Conservation (phyloP, 2,113 vertebrate species). For the Apeltes quadracus region DNA sequence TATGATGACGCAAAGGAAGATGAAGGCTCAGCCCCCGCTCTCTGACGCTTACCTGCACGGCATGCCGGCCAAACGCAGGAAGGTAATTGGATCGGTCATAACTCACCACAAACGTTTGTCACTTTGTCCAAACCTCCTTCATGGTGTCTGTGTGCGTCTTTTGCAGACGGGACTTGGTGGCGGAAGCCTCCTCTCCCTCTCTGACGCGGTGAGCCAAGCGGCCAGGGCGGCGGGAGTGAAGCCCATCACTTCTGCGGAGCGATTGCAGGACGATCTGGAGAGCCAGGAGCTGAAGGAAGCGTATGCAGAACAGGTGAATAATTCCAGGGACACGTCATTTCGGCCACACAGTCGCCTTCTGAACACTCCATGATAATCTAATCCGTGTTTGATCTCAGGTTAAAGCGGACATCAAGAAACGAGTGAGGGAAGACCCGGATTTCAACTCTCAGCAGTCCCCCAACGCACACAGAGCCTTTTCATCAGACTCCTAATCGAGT, state of each 20-base stretch:
- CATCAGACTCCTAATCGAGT: constrained; percentile 81
- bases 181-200: constrained; percentile 86
- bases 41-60: constrained; percentile 92
- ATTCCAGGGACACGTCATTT: background rate
- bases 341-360: too few relatives aligned
- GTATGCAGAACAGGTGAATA: constrained; percentile 86
- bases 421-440: constrained; percentile 86
- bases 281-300: constrained; percentile 84
- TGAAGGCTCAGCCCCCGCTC: constrained; percentile 90
- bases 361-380: background rate
- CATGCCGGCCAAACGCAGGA: constrained; percentile 93
- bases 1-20: constrained; percentile 90
- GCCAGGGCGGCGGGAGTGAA: constrained; percentile 84
- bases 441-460: constrained; percentile 88
- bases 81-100: constrained; percentile 75
- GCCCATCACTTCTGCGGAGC: constrained; percentile 83
- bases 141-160: constrained; percentile 9
- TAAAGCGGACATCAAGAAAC: constrained; percentile 87
- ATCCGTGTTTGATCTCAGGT: constrained; percentile 72
- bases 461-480: constrained; percentile 86
- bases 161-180: constrained; percentile 87
- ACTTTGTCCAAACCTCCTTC: background rate
- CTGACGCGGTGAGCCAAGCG: constrained; percentile 89
- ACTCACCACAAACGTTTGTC: accelerated
- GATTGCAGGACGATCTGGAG: constrained; percentile 85